phyloP scores from a whole-genome alignment of 1,140 invertebrate species.

The Euwallacea similis region DNA sequence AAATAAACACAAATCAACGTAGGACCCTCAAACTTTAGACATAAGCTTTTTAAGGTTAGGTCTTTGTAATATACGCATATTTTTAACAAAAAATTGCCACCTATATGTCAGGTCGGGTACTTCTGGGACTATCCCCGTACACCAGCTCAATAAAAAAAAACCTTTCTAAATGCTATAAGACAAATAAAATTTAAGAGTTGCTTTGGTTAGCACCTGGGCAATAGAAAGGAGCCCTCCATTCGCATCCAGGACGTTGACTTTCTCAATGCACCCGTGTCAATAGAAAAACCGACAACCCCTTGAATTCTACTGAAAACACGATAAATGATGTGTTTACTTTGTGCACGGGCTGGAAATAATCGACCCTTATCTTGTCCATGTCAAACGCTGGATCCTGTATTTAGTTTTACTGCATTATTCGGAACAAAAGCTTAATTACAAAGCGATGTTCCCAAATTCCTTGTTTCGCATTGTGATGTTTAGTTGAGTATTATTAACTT shows the following conservation, averaged over 20 bases:
- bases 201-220: too few species aligned
- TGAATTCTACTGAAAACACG: background rate
- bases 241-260: background rate
- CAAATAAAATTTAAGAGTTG: too few species aligned
- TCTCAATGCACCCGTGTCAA: background rate
- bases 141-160: too few species aligned
- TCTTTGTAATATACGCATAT: too few species aligned
- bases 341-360: conserved; percentile 1
- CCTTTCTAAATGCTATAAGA: too few species aligned
- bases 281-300: conserved; percentile 6
- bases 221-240: background rate
- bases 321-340: conserved; percentile 14
- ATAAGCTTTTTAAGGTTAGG: too few species aligned
- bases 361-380: conserved; percentile 4
- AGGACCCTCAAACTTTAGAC: too few species aligned
- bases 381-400: background rate
- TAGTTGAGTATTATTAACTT: too few species aligned
- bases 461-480: background rate
- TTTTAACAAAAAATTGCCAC: too few species aligned
- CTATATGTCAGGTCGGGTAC: too few species aligned
- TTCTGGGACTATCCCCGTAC: too few species aligned
- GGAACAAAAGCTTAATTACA: conserved; percentile 4
- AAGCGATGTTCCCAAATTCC: background rate
- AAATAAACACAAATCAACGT: too few species aligned
- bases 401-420: background rate